A percentile compares a stretch with the other conserved stretches of the same genome.
These are phyloP conservation scores for Aphidius ervi DNA, from an alignment of 1,140 invertebrate genomes.

Conservation along the genomic window DNA sequence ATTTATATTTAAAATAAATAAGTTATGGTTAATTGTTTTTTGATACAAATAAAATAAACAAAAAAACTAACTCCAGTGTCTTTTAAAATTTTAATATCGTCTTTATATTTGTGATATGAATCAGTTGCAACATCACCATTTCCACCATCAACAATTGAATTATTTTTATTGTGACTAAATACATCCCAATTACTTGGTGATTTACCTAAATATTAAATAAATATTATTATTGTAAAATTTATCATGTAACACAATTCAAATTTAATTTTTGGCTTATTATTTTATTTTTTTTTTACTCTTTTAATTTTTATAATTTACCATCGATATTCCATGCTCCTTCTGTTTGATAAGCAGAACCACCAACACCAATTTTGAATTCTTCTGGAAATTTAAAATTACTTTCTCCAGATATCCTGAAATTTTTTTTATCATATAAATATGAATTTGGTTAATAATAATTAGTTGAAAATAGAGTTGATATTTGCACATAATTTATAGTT, in stretches of 20 bases:
- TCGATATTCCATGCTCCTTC: conserved; percentile 68
- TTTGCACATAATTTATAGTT: too few species aligned
- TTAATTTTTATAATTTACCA: conserved; percentile 34
- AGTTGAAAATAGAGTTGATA: too few species aligned
- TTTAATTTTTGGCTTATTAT: too few species aligned
- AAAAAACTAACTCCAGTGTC: conserved; percentile 44
- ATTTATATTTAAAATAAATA: neutral
- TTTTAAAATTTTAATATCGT: conserved; percentile 51
- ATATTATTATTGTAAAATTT: too few species aligned
- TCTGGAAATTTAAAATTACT: conserved; percentile 14
- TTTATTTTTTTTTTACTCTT: too few species aligned
- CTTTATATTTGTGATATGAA: conserved; percentile 52
- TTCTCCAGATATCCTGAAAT: neutral
- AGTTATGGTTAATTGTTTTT: too few species aligned
- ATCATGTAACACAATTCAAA: too few species aligned
- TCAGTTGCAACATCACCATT: conserved; percentile 56
- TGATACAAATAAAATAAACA: neutral
- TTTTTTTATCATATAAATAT: too few species aligned
- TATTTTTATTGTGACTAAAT: conserved; percentile 32
- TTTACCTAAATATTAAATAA: too few species aligned
- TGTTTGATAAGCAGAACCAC: conserved; percentile 62
- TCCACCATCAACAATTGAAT: conserved; percentile 40
- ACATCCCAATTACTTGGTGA: conserved; percentile 42
- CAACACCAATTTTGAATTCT: conserved; percentile 40
- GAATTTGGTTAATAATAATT: too few species aligned